Base-by-base conservation (phyloP, 2,113 vertebrate genomes). In the Saimiri boliviensis region DNA sequence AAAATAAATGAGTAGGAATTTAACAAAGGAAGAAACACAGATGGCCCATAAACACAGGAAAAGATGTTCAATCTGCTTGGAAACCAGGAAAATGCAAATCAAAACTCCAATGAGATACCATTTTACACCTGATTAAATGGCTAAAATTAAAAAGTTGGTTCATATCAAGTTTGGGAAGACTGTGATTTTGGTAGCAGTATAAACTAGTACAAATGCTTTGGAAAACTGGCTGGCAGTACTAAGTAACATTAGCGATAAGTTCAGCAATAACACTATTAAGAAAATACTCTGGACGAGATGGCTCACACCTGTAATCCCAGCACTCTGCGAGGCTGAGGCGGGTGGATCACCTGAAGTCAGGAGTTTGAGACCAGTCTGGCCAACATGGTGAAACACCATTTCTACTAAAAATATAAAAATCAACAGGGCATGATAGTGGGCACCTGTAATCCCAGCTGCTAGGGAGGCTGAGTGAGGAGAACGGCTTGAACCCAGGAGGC, bases 101-200 rank as follows among this genome's bases (percentile, higher is more conserved):
- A 45, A 85, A 89, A 77, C 37, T 49, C 40, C 70, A 76, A 56
- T 27, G 35, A 74, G 32, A 63, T 73, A 54, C 21, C 42, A 93
- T 19, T 77, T 93, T 32, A 95, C 2, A 54, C 56, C n/a, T 32
- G 85, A 10, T 56, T 89, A 77, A 16, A 17, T 71, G 77, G 79
- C 32, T 92, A 89, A 96, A 80, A 95, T 66, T 12, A 89, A 19
- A 47, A 80, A 92, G 42, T 12, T 63, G 49, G 70, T 88, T 49
- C 76, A 76, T 6, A 76, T 8, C 37, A 76, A 91, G 27, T 66
- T 80, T 54, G 81, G 77, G 21, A 14, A 92, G 76, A 84, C 21
- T 58, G 42, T 81, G 35, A 91, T 77, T 21, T 60, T 19, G 20
- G 42, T 35, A 32, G 66, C n/a, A 52, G 23, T 54, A 77, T 30